Percentiles rank a stretch among this genome's conserved stretches.
phyloP scores from a whole-genome alignment of 2,113 vertebrate genomes.

The Mesitornis unicolor region DNA sequence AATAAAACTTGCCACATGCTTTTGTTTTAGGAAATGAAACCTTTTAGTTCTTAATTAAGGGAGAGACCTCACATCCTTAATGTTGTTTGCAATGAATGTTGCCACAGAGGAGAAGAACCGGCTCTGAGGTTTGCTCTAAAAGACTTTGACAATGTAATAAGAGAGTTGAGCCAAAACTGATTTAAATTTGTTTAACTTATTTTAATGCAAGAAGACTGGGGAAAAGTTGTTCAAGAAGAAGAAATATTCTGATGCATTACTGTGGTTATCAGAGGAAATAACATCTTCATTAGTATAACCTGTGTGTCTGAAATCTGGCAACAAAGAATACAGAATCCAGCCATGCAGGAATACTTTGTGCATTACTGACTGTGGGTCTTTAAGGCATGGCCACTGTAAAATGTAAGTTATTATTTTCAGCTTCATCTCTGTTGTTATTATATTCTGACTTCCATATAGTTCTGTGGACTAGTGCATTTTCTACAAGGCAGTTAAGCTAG shows the following conservation, averaged over 20 bases:
- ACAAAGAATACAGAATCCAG: background rate
- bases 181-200: conserved; percentile 20
- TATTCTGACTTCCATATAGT: background rate
- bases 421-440: background rate
- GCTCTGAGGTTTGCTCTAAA: conserved; percentile 57
- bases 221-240: background rate
- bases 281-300: background rate
- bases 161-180: background rate
- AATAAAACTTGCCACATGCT: conserved; percentile 78
- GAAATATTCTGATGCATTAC: background rate
- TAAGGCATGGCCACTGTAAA: background rate
- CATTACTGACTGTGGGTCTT: background rate
- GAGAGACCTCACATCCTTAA: conserved; percentile 75
- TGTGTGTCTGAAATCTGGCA: background rate
- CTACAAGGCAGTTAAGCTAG: background rate
- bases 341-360: background rate
- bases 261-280: background rate
- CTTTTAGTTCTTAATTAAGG: conserved; percentile 84
- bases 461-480: background rate
- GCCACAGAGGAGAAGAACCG: conserved; percentile 49
- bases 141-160: conserved; percentile 5
- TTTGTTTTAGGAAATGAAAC: conserved; percentile 82
- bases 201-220: background rate
- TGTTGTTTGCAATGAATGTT: conserved; percentile 71
- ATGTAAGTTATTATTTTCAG: background rate